Conservation (phyloP, 2,113 vertebrate genomes). For the Protobothrops mucrosquamatus region DNA sequence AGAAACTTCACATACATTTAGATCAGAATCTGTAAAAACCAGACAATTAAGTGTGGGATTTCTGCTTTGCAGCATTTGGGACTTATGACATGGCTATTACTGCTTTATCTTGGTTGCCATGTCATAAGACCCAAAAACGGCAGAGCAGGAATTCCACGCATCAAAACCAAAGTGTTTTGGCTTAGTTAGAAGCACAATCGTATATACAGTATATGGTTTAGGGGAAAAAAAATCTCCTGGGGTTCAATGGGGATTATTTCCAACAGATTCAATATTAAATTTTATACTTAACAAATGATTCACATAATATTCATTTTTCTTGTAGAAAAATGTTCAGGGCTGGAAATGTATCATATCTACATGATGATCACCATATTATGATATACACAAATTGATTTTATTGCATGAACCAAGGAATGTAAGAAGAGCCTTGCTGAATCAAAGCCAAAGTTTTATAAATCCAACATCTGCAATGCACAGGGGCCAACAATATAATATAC, state of each 20-base stretch:
- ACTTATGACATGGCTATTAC: background rate
- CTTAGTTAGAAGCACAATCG: background rate
- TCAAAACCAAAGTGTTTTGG: background rate
- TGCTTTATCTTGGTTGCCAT: rapidly evolving
- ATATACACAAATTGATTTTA: background rate
- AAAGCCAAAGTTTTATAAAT: background rate
- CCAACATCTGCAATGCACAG: background rate
- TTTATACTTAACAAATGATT: background rate
- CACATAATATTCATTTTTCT: background rate
- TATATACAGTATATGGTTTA: background rate
- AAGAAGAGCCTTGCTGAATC: background rate
- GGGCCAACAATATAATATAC: background rate
- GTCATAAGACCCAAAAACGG: background rate
- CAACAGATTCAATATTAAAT: background rate
- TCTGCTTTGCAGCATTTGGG: background rate
- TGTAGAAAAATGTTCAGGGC: background rate
- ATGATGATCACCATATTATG: background rate
- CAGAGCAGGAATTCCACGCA: background rate
- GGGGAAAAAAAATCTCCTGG: background rate
- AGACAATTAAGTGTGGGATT: background rate
- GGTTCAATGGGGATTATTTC: background rate
- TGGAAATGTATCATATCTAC: background rate
- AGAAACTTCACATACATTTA: background rate
- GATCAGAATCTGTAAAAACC: background rate
- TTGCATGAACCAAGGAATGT: background rate